Percentiles rank a stretch among this genome's conserved stretches.
These are phyloP conservation scores for Stomorhina lunata DNA, from an alignment of 2,888 invertebrate species.

Conservation along the genomic window DNA sequence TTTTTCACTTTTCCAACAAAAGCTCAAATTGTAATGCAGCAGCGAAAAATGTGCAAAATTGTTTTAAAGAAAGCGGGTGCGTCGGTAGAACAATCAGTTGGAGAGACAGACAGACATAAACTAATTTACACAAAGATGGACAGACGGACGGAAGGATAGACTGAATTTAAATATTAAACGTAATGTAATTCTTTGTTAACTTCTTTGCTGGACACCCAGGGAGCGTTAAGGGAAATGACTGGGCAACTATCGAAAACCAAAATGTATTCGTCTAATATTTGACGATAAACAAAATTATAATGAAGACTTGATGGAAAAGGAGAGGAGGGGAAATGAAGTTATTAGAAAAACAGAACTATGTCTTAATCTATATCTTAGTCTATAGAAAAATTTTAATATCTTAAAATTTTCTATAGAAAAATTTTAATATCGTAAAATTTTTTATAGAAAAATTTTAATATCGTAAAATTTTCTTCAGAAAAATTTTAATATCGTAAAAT, in stretches of 20 bases:
- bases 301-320: not conserved
- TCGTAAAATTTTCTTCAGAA: too few species aligned
- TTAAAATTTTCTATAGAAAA: too few species aligned
- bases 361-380: too few species aligned
- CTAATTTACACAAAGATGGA: not conserved
- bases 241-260: slow-evolving; percentile 16
- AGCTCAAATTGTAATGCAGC: not conserved
- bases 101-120: not conserved
- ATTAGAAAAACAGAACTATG: too few species aligned
- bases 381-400: too few species aligned
- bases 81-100: slow-evolving; percentile 35
- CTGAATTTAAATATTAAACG: slow-evolving; percentile 37
- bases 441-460: too few species aligned
- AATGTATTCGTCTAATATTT: not conserved
- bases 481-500: too few species aligned
- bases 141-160: not conserved
- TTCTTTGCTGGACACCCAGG: slow-evolving; percentile 58
- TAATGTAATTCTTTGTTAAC: slow-evolving; percentile 62
- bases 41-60: not conserved
- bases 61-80: slow-evolving; percentile 48
- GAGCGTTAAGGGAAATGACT: slow-evolving; percentile 65
- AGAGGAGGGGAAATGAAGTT: too few species aligned
- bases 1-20: too few species aligned
- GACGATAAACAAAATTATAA: slow-evolving; percentile 7
- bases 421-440: too few species aligned